A percentile compares a stretch with the other conserved stretches of the same genome.
Conservation (phyloP, 2,113 vertebrate genomes). For the Pipa parva region DNA sequence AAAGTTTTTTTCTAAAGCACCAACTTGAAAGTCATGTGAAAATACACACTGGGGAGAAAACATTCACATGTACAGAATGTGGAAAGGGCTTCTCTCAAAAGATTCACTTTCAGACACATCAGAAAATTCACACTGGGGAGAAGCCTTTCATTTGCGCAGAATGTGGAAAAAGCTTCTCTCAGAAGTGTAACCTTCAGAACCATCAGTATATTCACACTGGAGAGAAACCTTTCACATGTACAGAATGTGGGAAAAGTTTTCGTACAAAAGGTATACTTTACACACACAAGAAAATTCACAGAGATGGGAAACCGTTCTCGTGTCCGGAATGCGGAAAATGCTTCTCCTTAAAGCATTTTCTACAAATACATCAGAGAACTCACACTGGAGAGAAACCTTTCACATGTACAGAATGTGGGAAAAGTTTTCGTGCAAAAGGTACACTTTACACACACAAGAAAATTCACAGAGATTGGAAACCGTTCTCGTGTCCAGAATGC, state of each 20-base stretch:
- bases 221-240: constrained; percentile 35
- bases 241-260: constrained; percentile 48
- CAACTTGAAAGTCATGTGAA: constrained; percentile 3
- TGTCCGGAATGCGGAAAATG: constrained; percentile 66
- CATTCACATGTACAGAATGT: constrained; percentile 14
- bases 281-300: constrained; percentile 52
- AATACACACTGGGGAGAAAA: constrained; percentile 12
- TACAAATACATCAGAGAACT: constrained; percentile 68
- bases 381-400: constrained; percentile 60
- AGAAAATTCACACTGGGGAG: constrained; percentile 52
- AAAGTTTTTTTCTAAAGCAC: background rate
- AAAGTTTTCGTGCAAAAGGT: constrained; percentile 63
- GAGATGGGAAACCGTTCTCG: constrained; percentile 49
- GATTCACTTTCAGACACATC: constrained; percentile 48
- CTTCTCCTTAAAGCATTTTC: constrained; percentile 65
- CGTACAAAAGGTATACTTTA: constrained; percentile 47
- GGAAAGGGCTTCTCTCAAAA: constrained; percentile 22
- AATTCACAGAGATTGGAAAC: constrained; percentile 28
- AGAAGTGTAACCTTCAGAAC: constrained; percentile 14
- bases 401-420: constrained; percentile 50
- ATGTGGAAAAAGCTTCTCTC: constrained; percentile 43
- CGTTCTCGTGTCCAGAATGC: constrained; percentile 64
- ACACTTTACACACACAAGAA: constrained; percentile 43
- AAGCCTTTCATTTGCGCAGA: constrained; percentile 35
- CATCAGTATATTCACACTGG: constrained; percentile 39